Evolutionary conservation across 1,140 invertebrate species (phyloP).

Genomic region (Calycopis cecrops): DNA sequence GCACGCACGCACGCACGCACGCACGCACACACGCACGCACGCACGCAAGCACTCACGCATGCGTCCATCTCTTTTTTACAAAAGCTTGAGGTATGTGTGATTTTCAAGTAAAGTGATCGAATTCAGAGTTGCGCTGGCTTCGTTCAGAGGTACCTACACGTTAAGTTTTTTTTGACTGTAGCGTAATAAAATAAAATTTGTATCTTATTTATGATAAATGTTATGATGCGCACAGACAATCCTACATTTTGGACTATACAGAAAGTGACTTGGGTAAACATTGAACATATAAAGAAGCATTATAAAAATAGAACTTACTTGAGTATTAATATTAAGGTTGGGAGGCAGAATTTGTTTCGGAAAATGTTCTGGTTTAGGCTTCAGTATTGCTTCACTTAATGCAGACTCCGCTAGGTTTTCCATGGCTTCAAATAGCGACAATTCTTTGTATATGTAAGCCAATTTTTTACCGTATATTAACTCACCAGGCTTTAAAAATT

Average conservation of each 20-base stretch:
- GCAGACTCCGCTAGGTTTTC: slow-evolving; percentile 50
- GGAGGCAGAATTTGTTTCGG: slow-evolving; percentile 3
- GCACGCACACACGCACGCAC: not conserved
- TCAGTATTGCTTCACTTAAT: slow-evolving; percentile 46
- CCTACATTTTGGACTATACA: slow-evolving; percentile 5
- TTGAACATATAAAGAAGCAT: too few relatives aligned
- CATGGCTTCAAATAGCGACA: slow-evolving; percentile 60
- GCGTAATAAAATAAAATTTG: too few relatives aligned
- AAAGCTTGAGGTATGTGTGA: too few relatives aligned
- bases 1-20: not conserved
- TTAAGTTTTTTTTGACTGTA: too few relatives aligned
- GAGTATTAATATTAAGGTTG: slow-evolving; percentile 29
- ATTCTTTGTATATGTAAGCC: slow-evolving; percentile 56
- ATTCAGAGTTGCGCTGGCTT: too few relatives aligned
- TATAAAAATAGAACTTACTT: slow-evolving; percentile 27
- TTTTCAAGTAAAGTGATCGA: too few relatives aligned
- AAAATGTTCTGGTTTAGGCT: slow-evolving; percentile 45
- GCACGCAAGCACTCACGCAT: not conserved
- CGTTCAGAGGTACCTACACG: too few relatives aligned
- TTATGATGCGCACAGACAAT: too few relatives aligned
- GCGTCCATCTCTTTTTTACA: too few relatives aligned
- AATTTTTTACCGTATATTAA: slow-evolving; percentile 38
- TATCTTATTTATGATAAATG: too few relatives aligned
- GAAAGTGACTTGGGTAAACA: too few relatives aligned
- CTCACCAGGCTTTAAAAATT: slow-evolving; percentile 38